A percentile compares a stretch with the other conserved stretches of the same genome.
Evolutionary conservation across 1,140 invertebrate species (phyloP).

Genomic region (Conus betulinus): DNA sequence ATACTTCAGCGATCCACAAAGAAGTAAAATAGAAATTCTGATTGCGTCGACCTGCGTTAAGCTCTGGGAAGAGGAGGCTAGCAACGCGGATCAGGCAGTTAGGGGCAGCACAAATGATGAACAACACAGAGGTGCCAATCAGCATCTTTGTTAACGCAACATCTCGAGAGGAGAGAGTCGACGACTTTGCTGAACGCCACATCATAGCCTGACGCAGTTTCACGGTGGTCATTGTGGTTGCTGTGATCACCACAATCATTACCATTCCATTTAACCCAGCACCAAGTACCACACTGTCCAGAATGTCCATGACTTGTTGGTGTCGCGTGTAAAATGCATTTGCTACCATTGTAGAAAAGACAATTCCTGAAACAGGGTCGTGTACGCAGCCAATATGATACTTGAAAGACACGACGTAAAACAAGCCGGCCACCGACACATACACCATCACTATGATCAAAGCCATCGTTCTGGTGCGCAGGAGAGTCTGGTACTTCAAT

Average conservation of each 20-base stretch:
- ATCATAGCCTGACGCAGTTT: background rate
- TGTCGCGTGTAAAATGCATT: background rate
- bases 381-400: background rate
- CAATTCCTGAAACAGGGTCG: background rate
- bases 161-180: background rate
- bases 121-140: background rate
- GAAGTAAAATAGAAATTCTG: background rate
- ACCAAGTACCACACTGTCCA: background rate
- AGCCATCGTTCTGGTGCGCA: background rate
- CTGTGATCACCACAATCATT: background rate
- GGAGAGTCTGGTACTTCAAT: background rate
- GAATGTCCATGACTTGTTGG: background rate
- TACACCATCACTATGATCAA: background rate
- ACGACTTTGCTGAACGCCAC: background rate
- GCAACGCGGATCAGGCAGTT: background rate
- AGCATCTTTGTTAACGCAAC: slow-evolving; percentile 19
- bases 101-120: background rate
- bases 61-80: background rate
- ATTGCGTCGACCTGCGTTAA: background rate
- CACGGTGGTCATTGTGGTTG: background rate
- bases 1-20: background rate
- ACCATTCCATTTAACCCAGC: background rate
- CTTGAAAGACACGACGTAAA: background rate
- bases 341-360: background rate
- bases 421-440: background rate